phyloP scores from a whole-genome alignment of 1,140 invertebrate species.

The Brachionus koreanus region DNA sequence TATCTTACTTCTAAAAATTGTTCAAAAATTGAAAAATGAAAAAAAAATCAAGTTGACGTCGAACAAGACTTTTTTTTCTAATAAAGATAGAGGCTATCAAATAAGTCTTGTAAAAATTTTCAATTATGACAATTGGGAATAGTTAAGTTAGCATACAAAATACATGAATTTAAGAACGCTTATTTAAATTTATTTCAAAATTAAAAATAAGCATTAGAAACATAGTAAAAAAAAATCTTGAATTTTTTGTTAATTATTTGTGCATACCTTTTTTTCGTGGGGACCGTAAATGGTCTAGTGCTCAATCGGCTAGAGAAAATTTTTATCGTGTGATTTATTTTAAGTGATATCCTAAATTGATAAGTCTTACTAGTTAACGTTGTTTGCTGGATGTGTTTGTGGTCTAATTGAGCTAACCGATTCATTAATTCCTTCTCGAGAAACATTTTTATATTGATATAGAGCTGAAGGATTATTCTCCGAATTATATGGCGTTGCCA shows the following conservation, averaged over 20 bases:
- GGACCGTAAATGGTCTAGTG: constrained; percentile 9
- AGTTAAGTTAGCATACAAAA: background rate
- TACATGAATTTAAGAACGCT: background rate
- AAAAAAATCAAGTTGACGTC: too few species aligned
- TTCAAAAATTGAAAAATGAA: too few species aligned
- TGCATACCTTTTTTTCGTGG: background rate
- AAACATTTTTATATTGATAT: background rate
- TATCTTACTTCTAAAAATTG: too few species aligned
- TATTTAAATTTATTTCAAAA: background rate
- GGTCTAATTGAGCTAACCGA: background rate
- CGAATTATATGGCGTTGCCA: constrained; percentile 12
- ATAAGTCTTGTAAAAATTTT: background rate
- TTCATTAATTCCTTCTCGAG: background rate
- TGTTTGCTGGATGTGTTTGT: constrained; percentile 12
- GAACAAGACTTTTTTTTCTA: too few species aligned
- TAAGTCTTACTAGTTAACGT: background rate
- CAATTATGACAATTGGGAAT: background rate
- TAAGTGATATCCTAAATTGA: background rate
- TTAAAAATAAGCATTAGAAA: background rate
- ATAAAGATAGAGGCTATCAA: too few species aligned
- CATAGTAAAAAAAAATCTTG: background rate
- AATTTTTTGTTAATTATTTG: background rate
- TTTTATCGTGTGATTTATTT: background rate
- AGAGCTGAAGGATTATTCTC: background rate
- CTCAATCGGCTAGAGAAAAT: background rate